Conservation (phyloP, 2,797 vertebrate species). For the Scomberomorus guttatus region DNA sequence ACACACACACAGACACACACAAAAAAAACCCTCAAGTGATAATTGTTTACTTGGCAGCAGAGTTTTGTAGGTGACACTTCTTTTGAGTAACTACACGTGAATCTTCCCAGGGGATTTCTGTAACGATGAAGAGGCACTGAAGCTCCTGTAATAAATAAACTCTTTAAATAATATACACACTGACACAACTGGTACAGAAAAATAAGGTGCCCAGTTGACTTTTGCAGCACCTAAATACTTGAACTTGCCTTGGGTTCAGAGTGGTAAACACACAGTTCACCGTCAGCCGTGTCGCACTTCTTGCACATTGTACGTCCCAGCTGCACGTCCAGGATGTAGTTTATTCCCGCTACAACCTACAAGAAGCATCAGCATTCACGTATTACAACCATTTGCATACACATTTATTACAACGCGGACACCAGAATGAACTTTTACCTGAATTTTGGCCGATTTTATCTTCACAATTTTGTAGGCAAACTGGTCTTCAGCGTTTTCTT, state of each 20-base stretch:
- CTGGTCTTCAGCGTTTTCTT: conserved; percentile 2
- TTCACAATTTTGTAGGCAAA: conserved; percentile 48
- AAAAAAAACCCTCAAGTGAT: not conserved
- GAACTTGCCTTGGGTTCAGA: conserved; percentile 50
- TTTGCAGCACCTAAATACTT: conserved; percentile 1
- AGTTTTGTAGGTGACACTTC: conserved; percentile 26
- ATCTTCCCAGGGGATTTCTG: conserved; percentile 46
- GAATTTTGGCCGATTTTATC: conserved; percentile 54
- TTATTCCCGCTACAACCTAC: conserved; percentile 62
- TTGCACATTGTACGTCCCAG: conserved; percentile 44
- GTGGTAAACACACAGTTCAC: conserved; percentile 16
- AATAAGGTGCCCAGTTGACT: not conserved
- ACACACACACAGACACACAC: not conserved
- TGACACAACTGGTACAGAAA: not conserved
- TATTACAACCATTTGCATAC: too few species aligned
- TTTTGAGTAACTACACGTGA: conserved; percentile 28
- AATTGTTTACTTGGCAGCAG: conserved; percentile 42
- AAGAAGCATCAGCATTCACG: not conserved
- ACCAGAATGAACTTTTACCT: conserved; percentile 43
- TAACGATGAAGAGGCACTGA: conserved; percentile 57
- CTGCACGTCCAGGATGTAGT: conserved; percentile 62
- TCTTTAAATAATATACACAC: not conserved
- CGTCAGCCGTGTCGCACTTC: not conserved
- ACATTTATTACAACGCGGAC: not conserved
- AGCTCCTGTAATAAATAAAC: conserved; percentile 54